These are phyloP conservation scores for Eleutherodactylus coqui DNA, from an alignment of 2,797 vertebrate species.

Conservation along the genomic window DNA sequence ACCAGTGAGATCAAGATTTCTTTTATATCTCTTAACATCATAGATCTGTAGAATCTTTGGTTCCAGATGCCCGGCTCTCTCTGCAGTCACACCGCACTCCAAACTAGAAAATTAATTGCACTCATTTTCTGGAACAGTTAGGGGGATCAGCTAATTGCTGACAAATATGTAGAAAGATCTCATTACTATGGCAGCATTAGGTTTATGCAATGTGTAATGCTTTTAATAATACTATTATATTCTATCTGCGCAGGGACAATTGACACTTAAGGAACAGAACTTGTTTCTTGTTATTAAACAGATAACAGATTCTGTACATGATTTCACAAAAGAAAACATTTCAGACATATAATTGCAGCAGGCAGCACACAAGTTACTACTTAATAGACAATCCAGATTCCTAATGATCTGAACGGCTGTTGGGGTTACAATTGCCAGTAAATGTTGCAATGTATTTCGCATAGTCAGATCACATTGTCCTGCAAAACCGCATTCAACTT, in stretches of 20 bases:
- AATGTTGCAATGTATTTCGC: no score
- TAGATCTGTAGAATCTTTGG: conserved; percentile 30
- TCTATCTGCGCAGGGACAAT: neutral
- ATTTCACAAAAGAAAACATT: neutral
- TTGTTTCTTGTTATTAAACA: conserved; percentile 11
- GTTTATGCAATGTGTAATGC: neutral
- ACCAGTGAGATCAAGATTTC: neutral
- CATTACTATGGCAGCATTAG: conserved; percentile 19
- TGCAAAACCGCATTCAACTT: no score
- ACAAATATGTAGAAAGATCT: conserved; percentile 46
- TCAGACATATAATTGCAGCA: neutral
- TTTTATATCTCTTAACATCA: conserved; percentile 1
- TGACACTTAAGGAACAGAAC: conserved; percentile 1
- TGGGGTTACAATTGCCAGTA: no score
- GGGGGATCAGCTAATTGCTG: no score
- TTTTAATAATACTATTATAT: conserved; percentile 25
- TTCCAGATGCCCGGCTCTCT: conserved; percentile 10
- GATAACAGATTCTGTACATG: neutral
- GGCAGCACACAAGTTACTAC: neutral
- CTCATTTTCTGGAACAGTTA: conserved; percentile 19
- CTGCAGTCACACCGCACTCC: neutral
- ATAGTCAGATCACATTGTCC: no score
- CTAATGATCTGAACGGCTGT: neutral
- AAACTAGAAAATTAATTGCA: conserved; percentile 42
- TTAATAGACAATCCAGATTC: neutral